Percentiles rank a stretch among this genome's conserved stretches.
These are phyloP conservation scores for Atethmia centrago DNA, from an alignment of 2,888 invertebrate genomes.

Conservation along the genomic window DNA sequence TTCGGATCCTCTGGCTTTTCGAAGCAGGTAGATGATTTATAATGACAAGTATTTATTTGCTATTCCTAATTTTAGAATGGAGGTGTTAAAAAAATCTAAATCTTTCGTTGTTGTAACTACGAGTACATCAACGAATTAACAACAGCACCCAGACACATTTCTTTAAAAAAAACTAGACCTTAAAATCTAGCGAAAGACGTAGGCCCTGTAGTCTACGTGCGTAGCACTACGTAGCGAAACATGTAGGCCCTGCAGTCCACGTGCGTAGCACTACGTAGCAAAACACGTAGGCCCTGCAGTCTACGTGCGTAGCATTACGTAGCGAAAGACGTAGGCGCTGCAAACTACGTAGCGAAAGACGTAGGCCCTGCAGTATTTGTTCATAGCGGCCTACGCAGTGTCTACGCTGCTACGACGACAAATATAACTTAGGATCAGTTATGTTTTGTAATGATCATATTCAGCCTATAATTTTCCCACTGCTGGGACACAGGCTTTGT, in stretches of 20 bases:
- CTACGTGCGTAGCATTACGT: too few relatives aligned
- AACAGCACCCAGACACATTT: not conserved
- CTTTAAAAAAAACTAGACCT: not conserved
- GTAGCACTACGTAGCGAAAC: not conserved
- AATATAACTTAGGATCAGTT: too few relatives aligned
- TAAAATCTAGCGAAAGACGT: not conserved
- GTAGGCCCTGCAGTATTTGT: too few relatives aligned
- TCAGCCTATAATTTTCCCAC: too few relatives aligned
- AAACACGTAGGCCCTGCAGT: too few relatives aligned
- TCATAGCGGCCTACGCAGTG: not conserved
- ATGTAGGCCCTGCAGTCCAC: not conserved
- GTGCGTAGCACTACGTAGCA: not conserved
- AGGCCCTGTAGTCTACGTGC: not conserved
- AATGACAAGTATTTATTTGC: not conserved
- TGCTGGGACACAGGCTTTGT: too few relatives aligned
- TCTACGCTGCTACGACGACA: constrained; percentile 10
- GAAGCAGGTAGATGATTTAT: not conserved
- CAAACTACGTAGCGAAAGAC: not conserved
- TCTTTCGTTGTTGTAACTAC: not conserved
- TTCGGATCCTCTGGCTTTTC: not conserved
- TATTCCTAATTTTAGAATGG: not conserved
- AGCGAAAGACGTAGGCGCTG: not conserved
- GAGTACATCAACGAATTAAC: not conserved
- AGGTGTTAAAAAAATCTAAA: not conserved
- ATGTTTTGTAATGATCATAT: not conserved